A percentile compares a stretch with the other conserved stretches of the same genome.
These are phyloP conservation scores for Drosophila emarginata DNA, from an alignment of 2,888 invertebrate species.

Conservation along the genomic window DNA sequence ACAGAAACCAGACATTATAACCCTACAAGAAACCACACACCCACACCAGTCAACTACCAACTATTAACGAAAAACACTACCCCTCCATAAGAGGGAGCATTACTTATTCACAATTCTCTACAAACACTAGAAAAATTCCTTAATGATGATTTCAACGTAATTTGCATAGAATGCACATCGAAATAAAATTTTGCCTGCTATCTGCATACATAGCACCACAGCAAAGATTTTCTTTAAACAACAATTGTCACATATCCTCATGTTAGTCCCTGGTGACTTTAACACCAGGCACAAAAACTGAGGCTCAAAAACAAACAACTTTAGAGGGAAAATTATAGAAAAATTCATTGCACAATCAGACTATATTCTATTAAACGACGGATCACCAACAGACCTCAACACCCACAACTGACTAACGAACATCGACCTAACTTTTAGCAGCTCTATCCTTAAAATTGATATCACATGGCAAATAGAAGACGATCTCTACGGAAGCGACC, in stretches of 20 bases:
- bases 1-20: too few species aligned
- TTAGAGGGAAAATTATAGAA: not conserved
- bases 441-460: not conserved
- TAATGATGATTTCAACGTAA: slow-evolving; percentile 3
- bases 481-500: slow-evolving; percentile 7
- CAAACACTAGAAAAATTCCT: too few species aligned
- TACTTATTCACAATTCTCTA: slow-evolving; percentile 34
- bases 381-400: not conserved
- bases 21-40: slow-evolving; percentile 17
- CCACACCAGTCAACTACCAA: slow-evolving; percentile 27
- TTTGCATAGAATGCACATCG: not conserved
- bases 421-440: too few species aligned
- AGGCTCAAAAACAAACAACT: slow-evolving; percentile 24
- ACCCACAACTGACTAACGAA: too few species aligned
- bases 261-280: too few species aligned
- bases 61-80: slow-evolving; percentile 22
- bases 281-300: slow-evolving; percentile 15
- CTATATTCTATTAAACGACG: slow-evolving; percentile 3
- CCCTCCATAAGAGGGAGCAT: slow-evolving; percentile 13
- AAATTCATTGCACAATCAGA: slow-evolving; percentile 17
- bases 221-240: too few species aligned
- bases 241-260: too few species aligned
- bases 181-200: slow-evolving; percentile 24
- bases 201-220: slow-evolving; percentile 17
- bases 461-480: too few species aligned